Conservation (phyloP, 2,113 vertebrate species). For the Calyptomena viridis region DNA sequence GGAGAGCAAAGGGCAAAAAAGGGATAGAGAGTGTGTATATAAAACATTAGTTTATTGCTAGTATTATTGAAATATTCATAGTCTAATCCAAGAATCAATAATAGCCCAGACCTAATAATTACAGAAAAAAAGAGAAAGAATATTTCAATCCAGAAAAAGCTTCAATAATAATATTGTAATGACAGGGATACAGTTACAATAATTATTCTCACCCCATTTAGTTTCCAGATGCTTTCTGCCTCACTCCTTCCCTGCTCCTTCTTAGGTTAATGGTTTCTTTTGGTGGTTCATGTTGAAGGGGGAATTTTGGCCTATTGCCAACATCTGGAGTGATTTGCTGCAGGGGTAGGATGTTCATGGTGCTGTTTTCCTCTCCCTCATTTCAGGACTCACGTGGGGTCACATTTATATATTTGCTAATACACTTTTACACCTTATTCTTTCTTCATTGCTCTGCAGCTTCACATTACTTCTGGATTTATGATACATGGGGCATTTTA, state of each 20-base stretch:
- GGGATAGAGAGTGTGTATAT: rapidly evolving
- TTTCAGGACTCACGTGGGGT: neutral
- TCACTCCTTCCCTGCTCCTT: neutral
- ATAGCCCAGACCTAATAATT: neutral
- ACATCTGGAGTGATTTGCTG: neutral
- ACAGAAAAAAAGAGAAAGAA: neutral
- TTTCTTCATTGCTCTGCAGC: neutral
- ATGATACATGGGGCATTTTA: neutral
- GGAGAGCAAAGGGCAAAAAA: neutral
- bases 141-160: neutral
- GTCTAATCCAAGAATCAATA: neutral
- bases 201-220: neutral
- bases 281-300: neutral
- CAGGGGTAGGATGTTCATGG: neutral
- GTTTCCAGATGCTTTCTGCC: neutral
- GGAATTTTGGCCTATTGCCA: neutral
- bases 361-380: neutral
- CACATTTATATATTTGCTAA: neutral
- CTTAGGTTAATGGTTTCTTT: neutral
- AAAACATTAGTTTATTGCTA: neutral
- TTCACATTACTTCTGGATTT: neutral
- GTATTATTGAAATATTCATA: neutral
- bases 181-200: neutral
- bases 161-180: neutral
- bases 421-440: neutral